Percentiles rank a stretch among this genome's conserved stretches.
Evolutionary conservation across 2,888 invertebrate genomes (phyloP).

Genomic region (Caenorhabditis sp.): DNA sequence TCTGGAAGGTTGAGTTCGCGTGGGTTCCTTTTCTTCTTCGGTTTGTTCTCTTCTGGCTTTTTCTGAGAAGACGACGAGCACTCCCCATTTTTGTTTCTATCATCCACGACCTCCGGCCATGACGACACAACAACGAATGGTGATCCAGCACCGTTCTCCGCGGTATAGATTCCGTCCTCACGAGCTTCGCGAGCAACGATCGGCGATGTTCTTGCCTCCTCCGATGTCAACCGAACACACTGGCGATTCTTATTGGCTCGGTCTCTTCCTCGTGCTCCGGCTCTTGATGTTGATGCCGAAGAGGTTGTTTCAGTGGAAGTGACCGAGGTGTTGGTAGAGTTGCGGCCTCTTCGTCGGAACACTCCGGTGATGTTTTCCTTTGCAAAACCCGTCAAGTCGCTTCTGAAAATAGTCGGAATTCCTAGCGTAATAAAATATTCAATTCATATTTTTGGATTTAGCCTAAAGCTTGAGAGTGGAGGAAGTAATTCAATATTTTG

Average conservation of each 20-base stretch:
- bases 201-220: constrained; percentile 38
- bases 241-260: neutral
- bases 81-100: neutral
- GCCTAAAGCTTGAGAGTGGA: neutral
- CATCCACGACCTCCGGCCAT: neutral
- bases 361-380: constrained; percentile 43
- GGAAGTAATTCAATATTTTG: constrained; percentile 51
- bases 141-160: constrained; percentile 36
- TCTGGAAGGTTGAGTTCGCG: constrained; percentile 40
- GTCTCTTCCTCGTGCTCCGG: constrained; percentile 8
- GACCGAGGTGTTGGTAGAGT: constrained; percentile 27
- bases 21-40: constrained; percentile 39
- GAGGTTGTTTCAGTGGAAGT: constrained; percentile 6
- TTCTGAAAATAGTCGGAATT: constrained; percentile 20
- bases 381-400: constrained; percentile 56
- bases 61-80: neutral
- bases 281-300: constrained; percentile 26
- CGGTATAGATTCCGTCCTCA: constrained; percentile 46
- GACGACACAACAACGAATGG: constrained; percentile 24
- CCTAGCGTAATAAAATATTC: neutral
- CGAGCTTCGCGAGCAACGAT: constrained; percentile 38
- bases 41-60: neutral
- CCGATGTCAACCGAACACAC: constrained; percentile 40
- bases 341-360: constrained; percentile 13
- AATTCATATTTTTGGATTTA: neutral